phyloP scores from a whole-genome alignment of 37 sponge, comb jelly and placozoan genomes.

The Chondrilla cf. caribensis region DNA sequence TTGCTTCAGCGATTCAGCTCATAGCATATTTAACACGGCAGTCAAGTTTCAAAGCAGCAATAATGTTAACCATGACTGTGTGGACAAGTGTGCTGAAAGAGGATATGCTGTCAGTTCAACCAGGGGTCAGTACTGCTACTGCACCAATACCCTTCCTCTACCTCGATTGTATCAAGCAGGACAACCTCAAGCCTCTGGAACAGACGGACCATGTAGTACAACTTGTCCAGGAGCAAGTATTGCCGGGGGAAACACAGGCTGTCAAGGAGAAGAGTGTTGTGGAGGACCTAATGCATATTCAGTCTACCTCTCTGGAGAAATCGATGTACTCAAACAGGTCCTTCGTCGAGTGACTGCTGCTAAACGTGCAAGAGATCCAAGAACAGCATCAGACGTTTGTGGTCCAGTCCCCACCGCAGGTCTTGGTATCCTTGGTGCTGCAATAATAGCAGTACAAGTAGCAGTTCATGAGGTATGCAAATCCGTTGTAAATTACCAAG shows the following conservation, averaged over 20 bases:
- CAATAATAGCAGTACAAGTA: too few species aligned
- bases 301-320: neutral
- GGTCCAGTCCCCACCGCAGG: too few species aligned
- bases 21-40: neutral
- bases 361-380: too few species aligned
- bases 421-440: too few species aligned
- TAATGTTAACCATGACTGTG: neutral
- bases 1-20: neutral
- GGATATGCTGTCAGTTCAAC: constrained; percentile 2
- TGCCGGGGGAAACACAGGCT: neutral
- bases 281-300: constrained; percentile 7
- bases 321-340: neutral
- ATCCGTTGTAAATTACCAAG: too few species aligned
- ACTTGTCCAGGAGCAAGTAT: neutral
- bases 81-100: neutral
- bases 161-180: neutral
- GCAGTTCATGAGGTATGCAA: too few species aligned
- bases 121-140: neutral
- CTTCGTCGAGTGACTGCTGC: neutral
- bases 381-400: too few species aligned
- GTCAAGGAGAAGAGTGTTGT: neutral
- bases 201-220: neutral
- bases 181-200: neutral
- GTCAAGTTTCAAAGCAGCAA: neutral
- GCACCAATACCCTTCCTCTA: neutral